phyloP scores from a whole-genome alignment of 2,888 invertebrate genomes.

The Lasius platythorax region DNA sequence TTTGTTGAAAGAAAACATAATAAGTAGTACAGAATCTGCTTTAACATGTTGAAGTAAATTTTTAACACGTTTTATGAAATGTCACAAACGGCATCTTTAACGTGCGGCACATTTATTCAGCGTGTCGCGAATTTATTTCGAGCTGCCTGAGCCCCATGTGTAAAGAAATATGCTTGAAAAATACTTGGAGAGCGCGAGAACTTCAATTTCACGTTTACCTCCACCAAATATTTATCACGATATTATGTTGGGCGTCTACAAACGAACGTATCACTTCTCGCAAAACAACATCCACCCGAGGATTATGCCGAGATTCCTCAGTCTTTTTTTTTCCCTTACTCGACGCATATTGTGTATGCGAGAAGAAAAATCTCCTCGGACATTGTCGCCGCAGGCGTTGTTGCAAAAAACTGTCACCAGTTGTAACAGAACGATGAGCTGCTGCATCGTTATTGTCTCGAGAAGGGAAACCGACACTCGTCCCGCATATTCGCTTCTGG shows the following conservation, averaged over 20 bases:
- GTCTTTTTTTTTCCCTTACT: slow-evolving; percentile 34
- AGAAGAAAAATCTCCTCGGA: slow-evolving; percentile 16
- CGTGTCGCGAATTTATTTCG: slow-evolving; percentile 17
- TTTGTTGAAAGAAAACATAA: neutral
- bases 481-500: slow-evolving; percentile 30
- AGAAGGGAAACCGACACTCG: slow-evolving; percentile 63
- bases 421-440: neutral
- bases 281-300: slow-evolving; percentile 1
- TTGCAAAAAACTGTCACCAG: slow-evolving; percentile 36
- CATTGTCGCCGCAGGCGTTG: slow-evolving; percentile 31
- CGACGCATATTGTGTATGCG: slow-evolving; percentile 27
- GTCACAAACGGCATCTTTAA: slow-evolving; percentile 32
- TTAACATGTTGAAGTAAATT: slow-evolving; percentile 38
- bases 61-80: slow-evolving; percentile 41
- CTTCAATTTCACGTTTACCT: slow-evolving; percentile 50
- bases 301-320: slow-evolving; percentile 21
- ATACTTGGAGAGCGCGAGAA: slow-evolving; percentile 9
- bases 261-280: neutral
- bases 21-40: neutral
- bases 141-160: slow-evolving; percentile 5
- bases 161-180: slow-evolving; percentile 47
- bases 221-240: slow-evolving; percentile 42
- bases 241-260: neutral
- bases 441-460: slow-evolving; percentile 67
- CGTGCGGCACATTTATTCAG: slow-evolving; percentile 30